Base-by-base conservation (phyloP, 2,888 invertebrate species). In the Drosophila limbata region DNA sequence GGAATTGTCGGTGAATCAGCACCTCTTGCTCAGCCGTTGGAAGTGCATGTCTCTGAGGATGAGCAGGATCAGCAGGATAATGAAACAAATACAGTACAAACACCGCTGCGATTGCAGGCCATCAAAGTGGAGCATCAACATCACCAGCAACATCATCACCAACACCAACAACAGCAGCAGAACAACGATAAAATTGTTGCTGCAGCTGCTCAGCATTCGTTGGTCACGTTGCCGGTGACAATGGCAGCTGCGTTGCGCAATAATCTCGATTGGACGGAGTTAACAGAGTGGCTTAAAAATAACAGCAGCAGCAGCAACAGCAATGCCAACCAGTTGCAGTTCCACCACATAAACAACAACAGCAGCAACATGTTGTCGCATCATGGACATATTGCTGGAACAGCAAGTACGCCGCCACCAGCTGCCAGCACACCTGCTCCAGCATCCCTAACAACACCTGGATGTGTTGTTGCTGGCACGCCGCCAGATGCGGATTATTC, bases 401-500 rank as follows among this genome's bases (percentile, higher is more conserved):
- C 48, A 48, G 35, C 45, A 21, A 8, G 21, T 11, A 47, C 47
- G 28, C 48, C 74, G 42, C 72, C 73, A 25, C 60, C 73, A 65
- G 37, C 52, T 19, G 56, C 56, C 10, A 45, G 37, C 55, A 73
- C 75, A 51, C 52, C 74, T 33, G 74, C 60, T 21, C 47, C 61
- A 33, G 52, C 63, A 15, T 21, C 55, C 13, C 15, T 35, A 15
- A 17, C 44, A 1, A 47, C 69, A 37, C 5, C 37, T n/a, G n/a
- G 13, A 28, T 28, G 25, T 28, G 21, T 21, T 21, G 40, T 52
- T n/a, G 31, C 44, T 47, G 56, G 35, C 9, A 25, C 47, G 4
- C 53, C 79, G 28, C 87, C 91, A 19, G 91, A 91, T 73, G 91
- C 91, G 55, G 91, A 91, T 65, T 91, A 90, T 79, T 90, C 85